Percentiles rank a stretch among this genome's conserved stretches.
Evolutionary conservation across 2,797 vertebrate genomes (phyloP).

Genomic region (Otolemur crassicaudatus): DNA sequence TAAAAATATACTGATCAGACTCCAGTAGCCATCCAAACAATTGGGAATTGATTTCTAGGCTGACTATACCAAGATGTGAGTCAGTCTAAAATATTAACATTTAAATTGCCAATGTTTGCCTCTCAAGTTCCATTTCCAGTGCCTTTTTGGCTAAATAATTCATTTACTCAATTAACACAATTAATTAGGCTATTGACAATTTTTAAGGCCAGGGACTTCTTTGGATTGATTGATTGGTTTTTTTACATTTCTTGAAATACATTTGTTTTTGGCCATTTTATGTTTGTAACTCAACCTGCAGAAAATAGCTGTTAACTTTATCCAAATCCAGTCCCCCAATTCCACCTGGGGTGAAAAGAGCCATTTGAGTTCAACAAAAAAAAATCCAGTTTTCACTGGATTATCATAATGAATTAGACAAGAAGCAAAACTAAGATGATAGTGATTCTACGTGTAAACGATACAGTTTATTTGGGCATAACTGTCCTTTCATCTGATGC

Average conservation of each 20-base stretch:
- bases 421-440: slow-evolving; percentile 29
- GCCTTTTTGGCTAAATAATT: not conserved
- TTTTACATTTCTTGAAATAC: not conserved
- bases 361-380: not conserved
- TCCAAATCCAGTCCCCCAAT: not conserved
- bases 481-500: slow-evolving; percentile 31
- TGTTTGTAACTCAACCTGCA: not conserved
- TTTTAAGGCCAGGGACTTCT: not conserved
- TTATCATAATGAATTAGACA: slow-evolving; percentile 4
- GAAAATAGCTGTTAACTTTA: not conserved
- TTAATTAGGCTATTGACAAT: slow-evolving; percentile 35
- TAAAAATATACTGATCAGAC: not conserved
- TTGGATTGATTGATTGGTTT: not conserved
- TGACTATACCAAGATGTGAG: not conserved
- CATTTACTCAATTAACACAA: slow-evolving; percentile 8
- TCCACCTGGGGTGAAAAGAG: not conserved
- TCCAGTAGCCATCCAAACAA: not conserved
- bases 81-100: not conserved
- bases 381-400: not conserved
- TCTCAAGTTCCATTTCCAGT: not conserved
- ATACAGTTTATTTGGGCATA: slow-evolving; percentile 39
- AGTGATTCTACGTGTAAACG: slow-evolving; percentile 42
- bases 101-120: not conserved
- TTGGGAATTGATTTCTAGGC: not conserved
- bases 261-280: slow-evolving; percentile 6